Percentiles rank a stretch among this genome's conserved stretches.
Conservation (phyloP, 2,797 vertebrate species). For the Buceros bicornis region DNA sequence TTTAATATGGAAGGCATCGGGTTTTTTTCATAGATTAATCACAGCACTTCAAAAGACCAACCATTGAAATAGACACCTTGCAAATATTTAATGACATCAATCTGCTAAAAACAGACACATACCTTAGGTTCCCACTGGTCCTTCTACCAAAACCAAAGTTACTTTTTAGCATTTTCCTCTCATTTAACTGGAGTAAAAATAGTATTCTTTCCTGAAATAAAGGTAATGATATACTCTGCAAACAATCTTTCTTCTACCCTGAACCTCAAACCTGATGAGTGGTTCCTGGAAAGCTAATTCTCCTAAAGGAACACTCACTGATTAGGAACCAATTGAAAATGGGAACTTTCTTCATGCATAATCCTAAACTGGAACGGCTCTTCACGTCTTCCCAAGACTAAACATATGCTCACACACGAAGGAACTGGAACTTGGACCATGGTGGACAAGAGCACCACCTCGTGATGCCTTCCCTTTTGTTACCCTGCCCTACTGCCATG, state of each 20-base stretch:
- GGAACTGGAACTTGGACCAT: not conserved
- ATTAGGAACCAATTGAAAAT: not conserved
- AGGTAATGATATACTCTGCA: not conserved
- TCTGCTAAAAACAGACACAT: not conserved
- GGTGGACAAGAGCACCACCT: constrained; percentile 17
- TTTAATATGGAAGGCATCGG: not conserved
- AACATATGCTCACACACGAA: not conserved
- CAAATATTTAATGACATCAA: not conserved
- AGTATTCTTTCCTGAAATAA: not conserved
- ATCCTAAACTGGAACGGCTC: not conserved
- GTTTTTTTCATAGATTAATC: not conserved
- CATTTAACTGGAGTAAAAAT: not conserved
- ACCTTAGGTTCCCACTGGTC: not conserved
- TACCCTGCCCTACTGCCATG: not conserved
- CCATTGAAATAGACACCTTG: not conserved
- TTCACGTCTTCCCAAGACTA: not conserved
- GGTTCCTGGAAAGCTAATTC: not conserved
- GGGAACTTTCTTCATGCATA: not conserved
- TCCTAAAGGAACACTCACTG: not conserved
- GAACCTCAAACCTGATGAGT: not conserved
- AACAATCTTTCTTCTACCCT: not conserved
- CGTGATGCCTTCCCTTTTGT: not conserved
- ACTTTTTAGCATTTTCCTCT: not conserved
- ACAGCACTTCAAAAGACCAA: not conserved
- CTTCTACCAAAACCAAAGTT: not conserved